Conservation (phyloP, 2,113 vertebrate species). For the Muscicapa adusta region DNA sequence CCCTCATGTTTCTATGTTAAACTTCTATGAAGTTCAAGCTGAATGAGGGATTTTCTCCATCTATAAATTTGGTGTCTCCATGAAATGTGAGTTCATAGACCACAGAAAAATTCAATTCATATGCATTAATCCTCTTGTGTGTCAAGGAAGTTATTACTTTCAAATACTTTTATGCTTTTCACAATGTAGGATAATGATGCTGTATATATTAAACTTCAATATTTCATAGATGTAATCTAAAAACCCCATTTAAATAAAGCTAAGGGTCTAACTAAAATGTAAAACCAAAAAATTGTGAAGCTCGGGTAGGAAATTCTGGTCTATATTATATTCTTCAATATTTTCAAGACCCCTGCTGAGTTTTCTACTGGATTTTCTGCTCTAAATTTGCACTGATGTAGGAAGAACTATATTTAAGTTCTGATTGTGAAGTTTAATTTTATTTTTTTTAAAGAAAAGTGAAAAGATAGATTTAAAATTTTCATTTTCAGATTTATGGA, state of each 20-base stretch:
- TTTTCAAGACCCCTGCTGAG: not conserved
- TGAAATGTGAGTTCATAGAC: constrained; percentile 35
- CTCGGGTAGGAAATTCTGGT: not conserved
- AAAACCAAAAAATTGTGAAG: not conserved
- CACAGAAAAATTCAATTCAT: not conserved
- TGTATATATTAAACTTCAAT: constrained; percentile 33
- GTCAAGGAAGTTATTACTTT: constrained; percentile 1
- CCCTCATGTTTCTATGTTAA: not conserved
- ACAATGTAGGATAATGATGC: not conserved
- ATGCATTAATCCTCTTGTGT: not conserved
- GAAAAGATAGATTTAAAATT: not conserved
- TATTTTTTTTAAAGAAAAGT: not conserved
- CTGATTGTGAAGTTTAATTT: not conserved
- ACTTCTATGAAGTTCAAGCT: not conserved
- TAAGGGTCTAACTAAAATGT: not conserved
- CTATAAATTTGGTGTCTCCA: not conserved
- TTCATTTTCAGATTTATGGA: not conserved
- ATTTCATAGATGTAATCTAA: constrained; percentile 2
- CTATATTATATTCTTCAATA: not conserved
- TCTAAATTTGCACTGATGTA: not conserved
- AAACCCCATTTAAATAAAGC: not conserved
- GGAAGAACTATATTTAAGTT: not conserved
- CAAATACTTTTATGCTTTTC: not conserved
- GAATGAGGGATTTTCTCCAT: constrained; percentile 2
- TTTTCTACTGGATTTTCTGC: not conserved